Percentiles rank a stretch among this genome's conserved stretches.
Conservation (phyloP, 2,888 invertebrate species). For the Lasioglossum villosulum region DNA sequence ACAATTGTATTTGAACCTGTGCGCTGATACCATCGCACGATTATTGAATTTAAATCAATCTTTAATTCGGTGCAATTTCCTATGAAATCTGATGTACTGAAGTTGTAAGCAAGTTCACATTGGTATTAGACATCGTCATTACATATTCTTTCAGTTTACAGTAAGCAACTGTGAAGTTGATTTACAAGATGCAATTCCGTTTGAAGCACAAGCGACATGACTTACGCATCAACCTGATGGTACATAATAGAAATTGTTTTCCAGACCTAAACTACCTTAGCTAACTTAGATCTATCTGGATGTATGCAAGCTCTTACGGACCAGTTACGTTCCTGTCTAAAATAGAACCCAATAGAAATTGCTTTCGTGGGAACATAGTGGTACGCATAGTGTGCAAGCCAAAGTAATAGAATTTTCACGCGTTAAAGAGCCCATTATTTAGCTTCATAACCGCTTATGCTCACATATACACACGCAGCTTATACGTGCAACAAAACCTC, state of each 20-base stretch:
- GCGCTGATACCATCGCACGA: no score
- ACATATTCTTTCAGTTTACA: no score
- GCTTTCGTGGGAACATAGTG: neutral
- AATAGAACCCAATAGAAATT: constrained; percentile 17
- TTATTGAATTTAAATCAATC: no score
- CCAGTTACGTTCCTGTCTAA: neutral
- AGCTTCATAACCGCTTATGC: constrained; percentile 19
- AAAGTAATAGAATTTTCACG: constrained; percentile 25
- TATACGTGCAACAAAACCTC: constrained; percentile 16
- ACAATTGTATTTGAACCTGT: no score
- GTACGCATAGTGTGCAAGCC: neutral
- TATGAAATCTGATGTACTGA: no score
- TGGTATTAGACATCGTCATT: no score
- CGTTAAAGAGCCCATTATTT: constrained; percentile 18
- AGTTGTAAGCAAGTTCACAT: no score
- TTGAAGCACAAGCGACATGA: neutral
- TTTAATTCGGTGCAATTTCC: no score
- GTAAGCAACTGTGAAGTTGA: neutral
- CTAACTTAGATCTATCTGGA: constrained; percentile 1
- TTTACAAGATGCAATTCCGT: neutral
- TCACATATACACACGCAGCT: neutral
- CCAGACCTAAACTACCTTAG: neutral
- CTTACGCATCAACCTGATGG: neutral
- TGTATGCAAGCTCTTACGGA: neutral
- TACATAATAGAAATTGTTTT: neutral